A percentile compares a stretch with the other conserved stretches of the same genome.
Conservation (phyloP, 2,888 invertebrate genomes). For the Nymphalis polychloros region DNA sequence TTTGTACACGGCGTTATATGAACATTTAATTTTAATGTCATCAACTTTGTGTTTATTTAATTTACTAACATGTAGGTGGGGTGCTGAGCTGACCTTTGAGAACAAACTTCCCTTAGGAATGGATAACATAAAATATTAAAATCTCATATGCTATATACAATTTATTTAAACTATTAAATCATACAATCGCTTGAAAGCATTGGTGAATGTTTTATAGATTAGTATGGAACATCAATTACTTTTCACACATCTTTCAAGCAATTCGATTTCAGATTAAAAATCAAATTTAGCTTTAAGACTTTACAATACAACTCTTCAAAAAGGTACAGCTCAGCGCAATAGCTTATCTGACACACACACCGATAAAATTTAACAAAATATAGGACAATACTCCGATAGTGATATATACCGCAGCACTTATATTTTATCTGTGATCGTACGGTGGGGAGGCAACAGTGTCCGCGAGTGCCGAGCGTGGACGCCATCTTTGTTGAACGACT, state of each 20-base stretch:
- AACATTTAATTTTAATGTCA: conserved; percentile 69
- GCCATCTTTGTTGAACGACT: conserved; percentile 44
- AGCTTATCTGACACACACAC: conserved; percentile 70
- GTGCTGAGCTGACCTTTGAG: conserved; percentile 58
- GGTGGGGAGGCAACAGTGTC: conserved; percentile 75
- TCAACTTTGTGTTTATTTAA: conserved; percentile 58
- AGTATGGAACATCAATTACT: conserved; percentile 6
- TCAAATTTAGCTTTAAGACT: conserved; percentile 12
- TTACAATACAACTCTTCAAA: conserved; percentile 16
- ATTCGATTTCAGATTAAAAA: conserved; percentile 15
- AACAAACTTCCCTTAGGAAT: conserved; percentile 11
- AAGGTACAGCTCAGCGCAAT: conserved; percentile 59
- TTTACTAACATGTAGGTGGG: conserved; percentile 64
- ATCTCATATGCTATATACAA: conserved; percentile 27
- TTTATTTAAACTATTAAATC: conserved; percentile 1
- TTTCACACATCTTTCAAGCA: conserved; percentile 17
- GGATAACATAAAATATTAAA: conserved; percentile 11
- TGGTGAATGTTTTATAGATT: conserved; percentile 3
- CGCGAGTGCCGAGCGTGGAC: conserved; percentile 48
- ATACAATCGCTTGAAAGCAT: conserved; percentile 18
- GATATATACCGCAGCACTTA: conserved; percentile 72
- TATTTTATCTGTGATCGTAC: conserved; percentile 59
- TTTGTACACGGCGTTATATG: conserved; percentile 81
- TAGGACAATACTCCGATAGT: conserved; percentile 74
- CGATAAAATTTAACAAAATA: conserved; percentile 81